These are phyloP conservation scores for Lasioglossum oenotherae DNA, from an alignment of 2,888 invertebrate species.

Conservation along the genomic window DNA sequence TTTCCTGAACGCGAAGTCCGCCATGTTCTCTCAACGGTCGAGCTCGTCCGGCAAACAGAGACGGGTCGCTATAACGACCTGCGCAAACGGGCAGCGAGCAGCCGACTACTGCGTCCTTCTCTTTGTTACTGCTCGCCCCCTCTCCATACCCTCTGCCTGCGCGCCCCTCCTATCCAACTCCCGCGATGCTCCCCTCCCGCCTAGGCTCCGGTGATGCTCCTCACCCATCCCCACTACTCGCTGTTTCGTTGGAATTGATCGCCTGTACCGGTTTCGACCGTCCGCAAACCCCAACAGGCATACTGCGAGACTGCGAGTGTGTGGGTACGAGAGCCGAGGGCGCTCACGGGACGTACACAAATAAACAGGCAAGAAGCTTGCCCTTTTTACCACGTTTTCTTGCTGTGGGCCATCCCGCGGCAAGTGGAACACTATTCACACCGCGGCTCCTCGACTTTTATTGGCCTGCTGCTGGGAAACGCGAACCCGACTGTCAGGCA, in stretches of 20 bases:
- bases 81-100: slow-evolving; percentile 3
- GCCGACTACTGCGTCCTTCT: neutral
- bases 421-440: slow-evolving; percentile 1
- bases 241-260: neutral
- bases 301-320: neutral
- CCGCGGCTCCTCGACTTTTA: neutral
- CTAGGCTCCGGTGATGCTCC: neutral
- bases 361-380: neutral
- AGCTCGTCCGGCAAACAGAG: neutral
- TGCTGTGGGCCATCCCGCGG: neutral
- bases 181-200: neutral
- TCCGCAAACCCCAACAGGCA: neutral
- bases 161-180: neutral
- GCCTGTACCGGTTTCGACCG: slow-evolving; percentile 3
- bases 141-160: neutral
- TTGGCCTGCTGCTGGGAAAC: neutral
- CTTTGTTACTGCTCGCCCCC: neutral
- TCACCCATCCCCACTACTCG: neutral
- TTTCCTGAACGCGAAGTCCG: neutral
- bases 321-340: neutral
- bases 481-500: neutral
- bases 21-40: neutral
- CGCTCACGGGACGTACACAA: neutral
- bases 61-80: neutral
- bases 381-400: neutral